Base-by-base conservation (phyloP, 2,888 invertebrate genomes). In the Drosophila silvestris region DNA sequence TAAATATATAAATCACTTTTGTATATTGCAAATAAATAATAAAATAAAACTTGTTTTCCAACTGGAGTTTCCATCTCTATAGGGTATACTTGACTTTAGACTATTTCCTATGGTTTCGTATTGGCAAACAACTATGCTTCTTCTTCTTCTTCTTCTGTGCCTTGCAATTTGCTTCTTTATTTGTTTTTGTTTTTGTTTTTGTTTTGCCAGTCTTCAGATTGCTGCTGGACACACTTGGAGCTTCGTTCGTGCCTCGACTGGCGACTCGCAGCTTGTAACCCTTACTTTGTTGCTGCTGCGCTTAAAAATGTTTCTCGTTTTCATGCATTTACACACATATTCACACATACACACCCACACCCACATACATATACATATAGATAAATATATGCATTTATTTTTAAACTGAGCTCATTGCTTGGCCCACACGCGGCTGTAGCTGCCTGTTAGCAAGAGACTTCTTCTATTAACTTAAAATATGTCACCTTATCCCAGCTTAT, bases 241-340 rank as follows among this genome's bases (percentile, higher is more conserved):
- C 77, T 80, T 71, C 64, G 77, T 79, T 57, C 58, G 77, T 79
- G 53, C 54, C 47, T 47, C 30, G 39, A n/a, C 30, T 47, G 26
- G 4, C 26, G 47, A 16, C 26, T 47, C 22, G 47, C 58, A 54
- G 68, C 19, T 41, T 64, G 60, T 81, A 81, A 81, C 81, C 81
- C 77, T 79, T 77, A 79, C 81, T 78, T 80, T 81, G 66, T 58
- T 56, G 77, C 60, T 75, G 80, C 77, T 71, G 66, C 77, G 77
- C 80, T 78, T 80, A 39, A 66, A 70, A 67, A 14, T 33, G 28
- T 14, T 39, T 7, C 37, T 68, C 56, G n/a, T 41, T 59, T 51
- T 35, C 9, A 37, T 54, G 30, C 14, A 47, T 39, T 28, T 56
- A 47, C 14, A 41, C 3, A 54, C 12, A 35, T 3, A 67, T 6